A percentile compares a stretch with the other conserved stretches of the same genome.
phyloP scores from a whole-genome alignment of 2,113 vertebrate genomes.

The Prietella phreatophila region DNA sequence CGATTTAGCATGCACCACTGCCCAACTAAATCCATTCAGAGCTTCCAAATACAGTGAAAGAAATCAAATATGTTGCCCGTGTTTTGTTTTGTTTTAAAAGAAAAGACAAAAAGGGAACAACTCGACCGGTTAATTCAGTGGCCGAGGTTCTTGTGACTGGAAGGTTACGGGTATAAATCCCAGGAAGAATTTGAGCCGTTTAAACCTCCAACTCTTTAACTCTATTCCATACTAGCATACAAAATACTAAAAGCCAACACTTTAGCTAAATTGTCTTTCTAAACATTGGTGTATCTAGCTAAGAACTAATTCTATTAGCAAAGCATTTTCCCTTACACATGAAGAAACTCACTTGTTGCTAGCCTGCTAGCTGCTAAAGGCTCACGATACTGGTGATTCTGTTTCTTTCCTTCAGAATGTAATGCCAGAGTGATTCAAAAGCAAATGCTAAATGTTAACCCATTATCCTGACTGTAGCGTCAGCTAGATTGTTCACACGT shows the following conservation, averaged over 20 bases:
- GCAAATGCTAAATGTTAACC: background rate
- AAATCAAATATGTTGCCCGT: background rate
- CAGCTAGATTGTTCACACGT: background rate
- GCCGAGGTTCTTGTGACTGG: background rate
- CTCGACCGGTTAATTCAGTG: background rate
- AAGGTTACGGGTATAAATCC: background rate
- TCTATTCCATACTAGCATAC: background rate
- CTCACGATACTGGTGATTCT: background rate
- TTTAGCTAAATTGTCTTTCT: background rate
- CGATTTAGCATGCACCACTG: slow-evolving; percentile 20
- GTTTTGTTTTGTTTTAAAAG: background rate
- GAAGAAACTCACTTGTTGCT: background rate
- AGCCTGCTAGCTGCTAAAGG: background rate
- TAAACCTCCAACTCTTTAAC: background rate
- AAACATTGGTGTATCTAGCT: background rate
- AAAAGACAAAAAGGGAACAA: background rate
- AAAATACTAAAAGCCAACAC: background rate
- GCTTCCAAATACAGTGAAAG: background rate
- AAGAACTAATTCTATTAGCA: background rate
- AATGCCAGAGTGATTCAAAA: background rate
- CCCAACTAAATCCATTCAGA: background rate
- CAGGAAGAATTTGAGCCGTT: background rate
- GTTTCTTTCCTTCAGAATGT: background rate
- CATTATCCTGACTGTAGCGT: background rate
- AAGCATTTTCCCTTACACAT: background rate